A percentile compares a stretch with the other conserved stretches of the same genome.
Evolutionary conservation across 2,888 invertebrate genomes (phyloP).

Genomic region (Molanna angustata): DNA sequence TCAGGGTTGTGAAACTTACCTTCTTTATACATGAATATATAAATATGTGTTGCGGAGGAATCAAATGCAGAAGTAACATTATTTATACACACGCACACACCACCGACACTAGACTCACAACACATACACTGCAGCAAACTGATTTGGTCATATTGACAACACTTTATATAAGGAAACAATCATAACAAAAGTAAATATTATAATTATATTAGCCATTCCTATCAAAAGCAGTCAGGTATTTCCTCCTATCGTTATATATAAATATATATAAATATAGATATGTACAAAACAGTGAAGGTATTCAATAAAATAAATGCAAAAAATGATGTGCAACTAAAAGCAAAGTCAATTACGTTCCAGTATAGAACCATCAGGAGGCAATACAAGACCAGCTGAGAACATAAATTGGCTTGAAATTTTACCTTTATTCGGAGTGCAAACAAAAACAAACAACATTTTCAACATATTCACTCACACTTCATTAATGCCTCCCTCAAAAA

Average conservation of each 20-base stretch:
- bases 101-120: conserved; percentile 23
- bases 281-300: neutral
- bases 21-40: conserved; percentile 5
- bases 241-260: conserved; percentile 8
- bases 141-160: conserved; percentile 17
- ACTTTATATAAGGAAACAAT: conserved; percentile 6
- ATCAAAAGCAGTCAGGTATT: conserved; percentile 13
- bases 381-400: conserved; percentile 14
- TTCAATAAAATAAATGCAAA: neutral
- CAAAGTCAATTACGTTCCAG: neutral
- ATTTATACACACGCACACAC: conserved; percentile 26
- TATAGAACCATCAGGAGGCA: conserved; percentile 3
- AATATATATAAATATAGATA: no score
- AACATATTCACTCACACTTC: no score
- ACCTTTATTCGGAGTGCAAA: no score
- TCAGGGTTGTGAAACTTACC: conserved; percentile 26
- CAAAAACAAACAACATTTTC: no score
- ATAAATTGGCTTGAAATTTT: conserved; percentile 12
- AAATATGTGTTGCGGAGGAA: conserved; percentile 12
- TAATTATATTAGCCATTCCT: conserved; percentile 9
- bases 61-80: conserved; percentile 27
- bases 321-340: neutral
- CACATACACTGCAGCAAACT: conserved; percentile 28
- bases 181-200: no score
- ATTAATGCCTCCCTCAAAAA: no score